phyloP scores from a whole-genome alignment of 1,140 invertebrate species.

The Drosophila orena region DNA sequence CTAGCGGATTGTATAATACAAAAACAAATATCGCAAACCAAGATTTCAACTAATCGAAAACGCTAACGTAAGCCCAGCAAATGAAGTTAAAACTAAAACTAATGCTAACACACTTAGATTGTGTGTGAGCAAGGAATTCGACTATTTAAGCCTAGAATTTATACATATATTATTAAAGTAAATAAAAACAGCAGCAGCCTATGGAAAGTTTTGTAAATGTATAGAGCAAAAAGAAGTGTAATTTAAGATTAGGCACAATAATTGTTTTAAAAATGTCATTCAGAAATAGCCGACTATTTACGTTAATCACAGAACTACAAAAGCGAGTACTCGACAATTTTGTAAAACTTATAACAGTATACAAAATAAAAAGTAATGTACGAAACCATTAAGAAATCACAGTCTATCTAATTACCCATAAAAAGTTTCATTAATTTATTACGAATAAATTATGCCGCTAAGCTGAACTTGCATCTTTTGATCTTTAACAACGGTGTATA shows the following conservation, averaged over 20 bases:
- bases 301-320: neutral
- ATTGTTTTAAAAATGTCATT: slow-evolving; percentile 68
- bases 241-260: slow-evolving; percentile 76
- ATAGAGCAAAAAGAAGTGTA: slow-evolving; percentile 67
- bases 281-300: slow-evolving; percentile 55
- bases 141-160: slow-evolving; percentile 79
- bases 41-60: slow-evolving; percentile 48
- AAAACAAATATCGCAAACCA: slow-evolving; percentile 20
- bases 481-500: slow-evolving; percentile 47
- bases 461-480: slow-evolving; percentile 43
- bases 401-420: slow-evolving; percentile 38
- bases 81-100: slow-evolving; percentile 67
- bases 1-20: slow-evolving; percentile 63
- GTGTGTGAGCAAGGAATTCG: slow-evolving; percentile 72
- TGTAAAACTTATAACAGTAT: slow-evolving; percentile 51
- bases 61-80: slow-evolving; percentile 48
- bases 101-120: slow-evolving; percentile 60
- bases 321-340: slow-evolving; percentile 29
- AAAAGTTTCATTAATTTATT: slow-evolving; percentile 77
- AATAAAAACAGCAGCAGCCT: slow-evolving; percentile 46
- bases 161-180: slow-evolving; percentile 34
- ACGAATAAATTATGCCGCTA: slow-evolving; percentile 74
- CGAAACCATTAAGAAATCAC: slow-evolving; percentile 38
- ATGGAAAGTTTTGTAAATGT: slow-evolving; percentile 71
- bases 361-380: slow-evolving; percentile 20